These are phyloP conservation scores for Speoplatyrhinus poulsoni DNA, from an alignment of 2,113 vertebrate species.

Conservation along the genomic window DNA sequence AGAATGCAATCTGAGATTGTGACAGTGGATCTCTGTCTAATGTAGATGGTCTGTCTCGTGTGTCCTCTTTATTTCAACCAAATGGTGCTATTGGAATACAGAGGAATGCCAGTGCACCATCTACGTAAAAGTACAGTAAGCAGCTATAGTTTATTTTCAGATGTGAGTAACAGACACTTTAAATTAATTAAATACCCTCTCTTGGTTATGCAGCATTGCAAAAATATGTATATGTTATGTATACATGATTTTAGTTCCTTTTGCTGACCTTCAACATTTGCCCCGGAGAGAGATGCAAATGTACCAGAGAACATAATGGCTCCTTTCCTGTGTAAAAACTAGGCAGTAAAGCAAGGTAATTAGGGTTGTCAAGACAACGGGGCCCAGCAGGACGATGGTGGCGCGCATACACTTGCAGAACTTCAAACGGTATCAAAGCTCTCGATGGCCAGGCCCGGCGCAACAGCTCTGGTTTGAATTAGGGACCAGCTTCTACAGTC, in stretches of 20 bases:
- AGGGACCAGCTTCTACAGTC: constrained; percentile 85
- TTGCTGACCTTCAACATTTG: constrained; percentile 93
- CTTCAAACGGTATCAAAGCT: constrained; percentile 98
- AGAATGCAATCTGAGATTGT: background rate
- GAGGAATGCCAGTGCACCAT: constrained; percentile 28
- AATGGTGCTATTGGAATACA: background rate
- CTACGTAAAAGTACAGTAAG: constrained; percentile 39
- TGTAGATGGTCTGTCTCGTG: too few species aligned
- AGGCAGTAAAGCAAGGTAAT: constrained; percentile 97
- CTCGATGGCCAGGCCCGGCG: constrained; percentile 83
- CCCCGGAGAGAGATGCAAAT: constrained; percentile 91
- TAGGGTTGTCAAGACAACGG: constrained; percentile 95
- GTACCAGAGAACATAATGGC: constrained; percentile 97
- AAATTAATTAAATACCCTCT: too few species aligned
- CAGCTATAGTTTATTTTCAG: constrained; percentile 23
- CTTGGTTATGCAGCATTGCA: constrained; percentile 8
- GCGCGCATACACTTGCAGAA: constrained; percentile 88
- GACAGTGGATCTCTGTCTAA: background rate
- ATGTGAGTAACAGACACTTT: too few species aligned
- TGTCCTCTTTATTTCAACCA: constrained; percentile 12
- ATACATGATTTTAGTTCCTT: constrained; percentile 88
- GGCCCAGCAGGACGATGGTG: constrained; percentile 90
- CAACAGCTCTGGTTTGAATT: constrained; percentile 97
- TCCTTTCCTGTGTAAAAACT: constrained; percentile 98
- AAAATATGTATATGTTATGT: constrained; percentile 47